phyloP scores from a whole-genome alignment of 2,113 vertebrate species.

The Dunckerocampus dactyliophorus region DNA sequence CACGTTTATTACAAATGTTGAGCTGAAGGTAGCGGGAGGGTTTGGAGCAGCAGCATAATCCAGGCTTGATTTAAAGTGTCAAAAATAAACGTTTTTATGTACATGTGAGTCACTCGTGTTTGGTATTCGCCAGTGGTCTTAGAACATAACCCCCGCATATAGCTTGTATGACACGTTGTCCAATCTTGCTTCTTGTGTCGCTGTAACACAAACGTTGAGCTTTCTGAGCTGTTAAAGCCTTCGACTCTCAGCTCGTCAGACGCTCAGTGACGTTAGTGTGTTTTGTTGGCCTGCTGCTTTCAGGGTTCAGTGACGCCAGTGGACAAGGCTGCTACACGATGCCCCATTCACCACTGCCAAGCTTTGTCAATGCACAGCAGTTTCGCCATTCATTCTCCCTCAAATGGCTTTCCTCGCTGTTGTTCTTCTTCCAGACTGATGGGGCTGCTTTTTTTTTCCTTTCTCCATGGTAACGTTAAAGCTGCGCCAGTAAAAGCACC shows the following conservation, averaged over 20 bases:
- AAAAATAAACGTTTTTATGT: no score
- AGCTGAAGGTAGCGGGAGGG: no score
- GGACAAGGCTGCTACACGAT: slow-evolving; percentile 35
- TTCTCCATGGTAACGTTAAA: background rate
- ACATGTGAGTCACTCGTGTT: no score
- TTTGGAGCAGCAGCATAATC: no score
- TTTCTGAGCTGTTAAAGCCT: background rate
- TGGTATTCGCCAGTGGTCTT: no score
- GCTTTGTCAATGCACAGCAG: slow-evolving; percentile 45
- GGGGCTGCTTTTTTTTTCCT: background rate
- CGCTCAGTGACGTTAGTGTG: slow-evolving; percentile 32
- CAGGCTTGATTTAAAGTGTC: no score
- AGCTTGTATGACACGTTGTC: background rate
- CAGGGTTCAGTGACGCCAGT: slow-evolving; percentile 43
- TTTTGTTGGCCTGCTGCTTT: slow-evolving; percentile 40
- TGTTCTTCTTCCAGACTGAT: background rate
- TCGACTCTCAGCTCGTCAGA: no score
- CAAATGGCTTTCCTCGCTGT: slow-evolving; percentile 33
- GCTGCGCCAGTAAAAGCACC: background rate
- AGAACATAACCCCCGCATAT: no score
- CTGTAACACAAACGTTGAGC: no score
- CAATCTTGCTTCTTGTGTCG: background rate
- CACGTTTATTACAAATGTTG: no score
- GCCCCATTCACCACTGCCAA: slow-evolving; percentile 25
- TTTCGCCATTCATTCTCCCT: slow-evolving; percentile 58